Evolutionary conservation across 2,113 vertebrate genomes (phyloP).

Genomic region (Empidonax traillii): DNA sequence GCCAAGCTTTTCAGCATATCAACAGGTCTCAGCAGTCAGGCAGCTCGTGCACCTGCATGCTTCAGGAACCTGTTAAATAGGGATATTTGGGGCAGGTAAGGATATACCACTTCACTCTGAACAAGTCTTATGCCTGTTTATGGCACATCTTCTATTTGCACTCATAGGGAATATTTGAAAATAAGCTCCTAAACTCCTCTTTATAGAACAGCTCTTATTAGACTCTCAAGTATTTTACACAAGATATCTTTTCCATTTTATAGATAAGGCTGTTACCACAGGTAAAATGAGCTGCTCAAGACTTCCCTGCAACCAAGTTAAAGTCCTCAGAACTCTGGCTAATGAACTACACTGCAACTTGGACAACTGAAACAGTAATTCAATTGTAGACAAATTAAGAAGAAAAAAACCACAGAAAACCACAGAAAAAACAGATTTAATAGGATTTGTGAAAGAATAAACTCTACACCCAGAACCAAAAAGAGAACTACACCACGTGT

Average conservation of each 20-base stretch:
- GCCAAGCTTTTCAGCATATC: background rate
- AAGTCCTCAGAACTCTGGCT: background rate
- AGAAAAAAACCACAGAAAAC: background rate
- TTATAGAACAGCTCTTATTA: background rate
- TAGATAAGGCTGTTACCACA: background rate
- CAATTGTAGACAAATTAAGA: background rate
- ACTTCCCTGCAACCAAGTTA: background rate
- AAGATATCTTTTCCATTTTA: background rate
- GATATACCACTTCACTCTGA: background rate
- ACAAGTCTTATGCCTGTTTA: background rate
- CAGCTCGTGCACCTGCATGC: background rate
- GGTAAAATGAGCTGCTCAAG: background rate
- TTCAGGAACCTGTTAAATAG: background rate
- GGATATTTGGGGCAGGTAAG: background rate
- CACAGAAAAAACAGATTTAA: background rate
- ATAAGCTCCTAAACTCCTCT: background rate
- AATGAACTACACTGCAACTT: background rate
- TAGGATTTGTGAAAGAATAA: background rate
- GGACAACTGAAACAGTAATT: background rate
- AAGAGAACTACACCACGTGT: background rate
- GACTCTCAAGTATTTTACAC: background rate
- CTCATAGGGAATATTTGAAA: background rate
- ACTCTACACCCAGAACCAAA: background rate
- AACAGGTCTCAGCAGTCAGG: background rate
- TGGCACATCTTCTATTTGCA: background rate